Percentiles rank a stretch among this genome's conserved stretches.
phyloP scores from a whole-genome alignment of 2,113 vertebrate genomes.

The Oryzias curvinotus region DNA sequence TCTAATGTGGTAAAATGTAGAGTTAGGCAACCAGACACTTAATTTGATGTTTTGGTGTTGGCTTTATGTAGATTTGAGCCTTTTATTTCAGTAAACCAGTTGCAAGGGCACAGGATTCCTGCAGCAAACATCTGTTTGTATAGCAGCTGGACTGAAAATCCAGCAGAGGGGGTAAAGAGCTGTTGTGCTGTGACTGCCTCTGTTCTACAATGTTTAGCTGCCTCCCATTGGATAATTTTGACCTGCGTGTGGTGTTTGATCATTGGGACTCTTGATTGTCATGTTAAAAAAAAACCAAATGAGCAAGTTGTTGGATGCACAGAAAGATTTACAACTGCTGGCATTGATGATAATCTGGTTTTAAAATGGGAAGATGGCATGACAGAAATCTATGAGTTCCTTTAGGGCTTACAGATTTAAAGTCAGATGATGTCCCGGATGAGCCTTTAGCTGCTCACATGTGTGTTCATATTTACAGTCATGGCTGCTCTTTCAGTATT shows the following conservation, averaged over 20 bases:
- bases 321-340: conserved; percentile 18
- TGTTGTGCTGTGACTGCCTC: background rate
- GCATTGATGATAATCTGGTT: conserved; percentile 34
- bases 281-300: too few species aligned
- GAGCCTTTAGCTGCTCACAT: conserved; percentile 9
- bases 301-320: background rate
- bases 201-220: background rate
- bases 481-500: conserved; percentile 3
- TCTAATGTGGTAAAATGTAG: too few species aligned
- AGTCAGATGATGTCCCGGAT: conserved; percentile 38
- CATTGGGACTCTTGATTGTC: too few species aligned
- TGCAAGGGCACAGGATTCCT: too few species aligned
- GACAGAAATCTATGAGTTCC: conserved; percentile 38
- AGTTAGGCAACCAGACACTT: too few species aligned
- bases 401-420: too few species aligned
- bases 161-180: conserved; percentile 58
- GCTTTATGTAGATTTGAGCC: too few species aligned
- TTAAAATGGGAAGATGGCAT: conserved; percentile 54
- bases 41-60: too few species aligned
- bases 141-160: background rate
- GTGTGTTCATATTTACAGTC: conserved; percentile 20
- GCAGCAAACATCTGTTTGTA: background rate
- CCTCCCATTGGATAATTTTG: background rate
- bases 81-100: too few species aligned
- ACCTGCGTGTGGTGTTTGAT: too few species aligned